Evolutionary conservation across 2,113 vertebrate genomes (phyloP), one percentile per base, ranked within the genome.

Genomic region (Psittacara wagleri): DNA sequence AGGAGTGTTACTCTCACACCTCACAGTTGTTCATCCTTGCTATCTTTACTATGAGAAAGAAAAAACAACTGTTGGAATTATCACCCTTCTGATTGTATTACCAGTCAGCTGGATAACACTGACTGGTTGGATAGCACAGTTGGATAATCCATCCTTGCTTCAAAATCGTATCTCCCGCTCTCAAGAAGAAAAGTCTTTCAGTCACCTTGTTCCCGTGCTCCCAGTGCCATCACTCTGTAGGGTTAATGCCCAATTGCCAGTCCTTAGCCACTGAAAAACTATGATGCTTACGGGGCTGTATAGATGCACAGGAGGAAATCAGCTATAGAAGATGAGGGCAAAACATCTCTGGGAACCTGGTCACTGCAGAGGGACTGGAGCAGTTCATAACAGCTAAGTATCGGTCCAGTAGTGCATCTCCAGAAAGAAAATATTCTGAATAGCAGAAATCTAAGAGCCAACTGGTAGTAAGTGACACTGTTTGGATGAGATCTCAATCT

Each of bases 161-260:
- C 54, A 80, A 25, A 88, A 86, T 48, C 3, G 3, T n/a, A 59
- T 61, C 64, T 83, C 44, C 61, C 17, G 7, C 35, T 52, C 48
- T 61, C 46, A 76, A 64, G 48, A 89, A 8, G 10, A 57, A 35
- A 52, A 62, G 20, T 24, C 13, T 68, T 64, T 39, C 24, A 77
- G 82, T 39, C 48, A 80, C 63, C 31, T 37, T 1, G 10, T 44
- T 70, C 62, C 31, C 0, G 0, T 72, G 35, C 24, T 44, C 19
- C 78, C 44, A 7, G 17, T 43, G 33, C 49, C 61, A 8, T 70
- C 70, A 19, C 79, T 22, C 67, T 44, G 16, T 14, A 66, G 44
- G 44, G 10, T 14, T n/a, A 70, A 63, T 49, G 27, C 17, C 16
- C 24, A 73, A 9, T 28, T 39, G 55, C 20, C 9, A 22, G 12